Conservation (phyloP, 2,113 vertebrate species). For the Ameiurus melas region DNA sequence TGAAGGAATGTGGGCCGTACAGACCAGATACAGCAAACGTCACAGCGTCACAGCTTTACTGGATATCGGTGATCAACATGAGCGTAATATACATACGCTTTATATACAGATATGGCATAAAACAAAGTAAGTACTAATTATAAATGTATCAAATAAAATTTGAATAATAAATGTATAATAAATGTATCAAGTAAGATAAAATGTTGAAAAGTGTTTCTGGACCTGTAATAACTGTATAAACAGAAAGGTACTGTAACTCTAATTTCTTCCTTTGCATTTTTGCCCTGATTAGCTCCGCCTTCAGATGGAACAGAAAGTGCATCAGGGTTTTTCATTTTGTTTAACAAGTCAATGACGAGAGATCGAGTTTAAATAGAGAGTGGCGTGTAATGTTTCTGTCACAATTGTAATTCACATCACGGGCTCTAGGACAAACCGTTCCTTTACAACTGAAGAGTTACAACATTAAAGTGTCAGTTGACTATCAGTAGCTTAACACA, state of each 20-base stretch:
- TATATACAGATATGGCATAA: neutral
- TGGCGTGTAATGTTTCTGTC: neutral
- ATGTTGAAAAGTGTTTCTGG: neutral
- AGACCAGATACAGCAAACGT: neutral
- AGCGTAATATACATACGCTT: neutral
- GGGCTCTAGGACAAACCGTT: neutral
- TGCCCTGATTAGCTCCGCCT: neutral
- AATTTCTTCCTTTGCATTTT: neutral
- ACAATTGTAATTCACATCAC: neutral
- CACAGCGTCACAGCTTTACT: constrained; percentile 31
- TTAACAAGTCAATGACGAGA: neutral
- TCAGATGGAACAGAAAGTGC: neutral
- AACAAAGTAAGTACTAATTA: neutral
- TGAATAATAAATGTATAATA: no score
- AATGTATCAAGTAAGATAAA: no score
- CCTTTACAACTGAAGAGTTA: neutral
- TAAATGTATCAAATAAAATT: neutral
- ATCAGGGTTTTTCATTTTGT: neutral
- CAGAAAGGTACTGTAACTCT: neutral
- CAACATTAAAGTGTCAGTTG: neutral
- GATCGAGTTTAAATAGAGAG: neutral
- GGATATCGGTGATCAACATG: neutral
- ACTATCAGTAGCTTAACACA: constrained; percentile 40
- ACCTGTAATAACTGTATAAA: neutral
- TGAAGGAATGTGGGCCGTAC: neutral